Evolutionary conservation across 2,888 invertebrate species (phyloP), one percentile per base, ranked within the genome.

Genomic region (Scaptomyza tumidula): DNA sequence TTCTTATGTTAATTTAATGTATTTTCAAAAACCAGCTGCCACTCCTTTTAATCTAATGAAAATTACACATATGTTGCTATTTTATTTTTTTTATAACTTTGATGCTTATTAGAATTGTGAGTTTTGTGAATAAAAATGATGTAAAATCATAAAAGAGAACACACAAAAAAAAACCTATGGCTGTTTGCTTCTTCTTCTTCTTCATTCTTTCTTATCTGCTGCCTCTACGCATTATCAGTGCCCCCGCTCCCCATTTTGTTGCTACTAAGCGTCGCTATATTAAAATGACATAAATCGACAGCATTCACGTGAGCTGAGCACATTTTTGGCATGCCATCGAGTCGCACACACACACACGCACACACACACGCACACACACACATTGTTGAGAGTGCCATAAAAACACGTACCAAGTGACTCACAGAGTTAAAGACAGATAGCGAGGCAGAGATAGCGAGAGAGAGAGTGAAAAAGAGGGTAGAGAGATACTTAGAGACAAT

Each of bases 251-350:
- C 1, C 27, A 1, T 9, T 27, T n/a, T 19, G 37, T 39, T 14
- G 39, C 48, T 27, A 19, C 65, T 53, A 49, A 62, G 77, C 54
- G 62, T 53, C n/a, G 61, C 76, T 76, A 73, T 76, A 78, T 78
- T 78, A 79, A 78, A 79, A 66, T 65, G 73, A 73, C 80, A 73
- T 73, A 79, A 78, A 78, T 75, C 80, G 73, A 69, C 67, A 71
- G 66, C 75, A 78, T 66, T 61, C 75, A 63, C 70, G 74, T 74
- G 65, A 73, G 62, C 65, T 48, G 52, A 37, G 53, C 43, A 65
- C 63, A 74, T 69, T 63, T 77, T 74, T 58, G 65, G 61, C 69
- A 73, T 78, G 24, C 74, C 78, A 78, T 65, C 53, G 56, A 46
- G 44, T 27, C 24, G 5, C 24, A 24, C 24, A 24, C 24, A 24